Percentiles rank a stretch among this genome's conserved stretches.
These are phyloP conservation scores for Percopsis transmontana DNA, from an alignment of 2,113 vertebrate species.

Conservation along the genomic window DNA sequence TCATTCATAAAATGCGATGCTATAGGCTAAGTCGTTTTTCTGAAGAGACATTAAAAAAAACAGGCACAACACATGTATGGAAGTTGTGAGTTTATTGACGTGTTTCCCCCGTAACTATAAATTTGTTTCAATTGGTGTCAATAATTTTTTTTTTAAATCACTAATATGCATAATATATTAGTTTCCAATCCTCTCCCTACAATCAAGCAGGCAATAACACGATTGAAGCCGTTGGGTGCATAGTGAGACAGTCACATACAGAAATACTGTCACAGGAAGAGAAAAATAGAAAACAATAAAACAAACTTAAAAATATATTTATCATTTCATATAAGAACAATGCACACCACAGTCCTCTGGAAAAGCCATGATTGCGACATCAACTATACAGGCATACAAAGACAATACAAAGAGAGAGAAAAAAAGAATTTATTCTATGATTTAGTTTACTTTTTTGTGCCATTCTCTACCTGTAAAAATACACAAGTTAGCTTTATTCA, in stretches of 20 bases:
- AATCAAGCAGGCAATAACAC: constrained; percentile 89
- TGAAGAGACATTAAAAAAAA: constrained; percentile 2
- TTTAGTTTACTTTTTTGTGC: constrained; percentile 53
- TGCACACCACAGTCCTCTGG: constrained; percentile 87
- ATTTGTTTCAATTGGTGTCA: constrained; percentile 65
- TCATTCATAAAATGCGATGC: neutral
- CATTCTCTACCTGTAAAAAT: constrained; percentile 63
- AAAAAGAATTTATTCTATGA: constrained; percentile 33
- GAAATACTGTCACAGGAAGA: constrained; percentile 83
- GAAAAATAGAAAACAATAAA: constrained; percentile 75
- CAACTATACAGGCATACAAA: constrained; percentile 90
- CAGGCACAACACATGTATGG: constrained; percentile 66
- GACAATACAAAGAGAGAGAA: constrained; percentile 76
- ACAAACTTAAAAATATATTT: constrained; percentile 75
- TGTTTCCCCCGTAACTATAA: constrained; percentile 86
- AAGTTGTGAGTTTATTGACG: constrained; percentile 99
- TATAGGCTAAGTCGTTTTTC: neutral
- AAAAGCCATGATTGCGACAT: constrained; percentile 85
- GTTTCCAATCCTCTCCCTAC: constrained; percentile 64
- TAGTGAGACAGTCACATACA: constrained; percentile 89
- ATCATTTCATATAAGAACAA: constrained; percentile 78
- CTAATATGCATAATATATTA: constrained; percentile 70
- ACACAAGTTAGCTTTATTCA: constrained; percentile 43
- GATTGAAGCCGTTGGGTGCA: constrained; percentile 88
- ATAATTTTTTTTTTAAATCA: constrained; percentile 62